A percentile compares a stretch with the other conserved stretches of the same genome.
These are phyloP conservation scores for Paedocypris micromegethes DNA, from an alignment of 2,797 vertebrate species.

Conservation along the genomic window DNA sequence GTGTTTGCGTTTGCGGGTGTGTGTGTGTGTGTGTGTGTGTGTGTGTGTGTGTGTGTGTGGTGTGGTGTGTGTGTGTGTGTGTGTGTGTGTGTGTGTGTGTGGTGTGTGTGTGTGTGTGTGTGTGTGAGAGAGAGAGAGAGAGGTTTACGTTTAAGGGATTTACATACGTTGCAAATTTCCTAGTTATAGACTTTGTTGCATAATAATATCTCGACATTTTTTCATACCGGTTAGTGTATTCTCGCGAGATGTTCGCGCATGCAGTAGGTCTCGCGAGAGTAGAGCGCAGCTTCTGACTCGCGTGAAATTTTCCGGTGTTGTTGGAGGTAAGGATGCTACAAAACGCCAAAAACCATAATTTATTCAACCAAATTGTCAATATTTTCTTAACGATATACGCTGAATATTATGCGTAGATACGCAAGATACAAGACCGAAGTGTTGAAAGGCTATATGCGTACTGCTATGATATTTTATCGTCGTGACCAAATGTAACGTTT, in stretches of 20 bases:
- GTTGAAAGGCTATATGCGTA: background rate
- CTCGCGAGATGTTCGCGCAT: too few relatives aligned
- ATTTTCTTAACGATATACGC: background rate
- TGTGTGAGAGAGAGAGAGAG: too few relatives aligned
- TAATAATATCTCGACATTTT: constrained; percentile 58
- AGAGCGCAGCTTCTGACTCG: constrained; percentile 47
- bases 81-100: too few relatives aligned
- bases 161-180: too few relatives aligned
- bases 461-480: background rate
- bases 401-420: background rate
- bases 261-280: constrained; percentile 63
- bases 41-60: too few relatives aligned
- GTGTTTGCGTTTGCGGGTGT: too few relatives aligned
- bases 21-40: too few relatives aligned
- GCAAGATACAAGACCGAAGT: background rate
- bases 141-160: too few relatives aligned
- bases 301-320: constrained; percentile 64
- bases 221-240: too few relatives aligned
- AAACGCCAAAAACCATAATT: constrained; percentile 37
- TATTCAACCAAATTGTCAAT: background rate
- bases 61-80: too few relatives aligned
- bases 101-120: too few relatives aligned
- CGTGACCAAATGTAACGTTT: constrained; percentile 9
- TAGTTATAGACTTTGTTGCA: too few relatives aligned
- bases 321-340: constrained; percentile 65